Evolutionary conservation across 2,888 invertebrate genomes (phyloP).

Genomic region (Scaptodrosophila latifasciaeformis): DNA sequence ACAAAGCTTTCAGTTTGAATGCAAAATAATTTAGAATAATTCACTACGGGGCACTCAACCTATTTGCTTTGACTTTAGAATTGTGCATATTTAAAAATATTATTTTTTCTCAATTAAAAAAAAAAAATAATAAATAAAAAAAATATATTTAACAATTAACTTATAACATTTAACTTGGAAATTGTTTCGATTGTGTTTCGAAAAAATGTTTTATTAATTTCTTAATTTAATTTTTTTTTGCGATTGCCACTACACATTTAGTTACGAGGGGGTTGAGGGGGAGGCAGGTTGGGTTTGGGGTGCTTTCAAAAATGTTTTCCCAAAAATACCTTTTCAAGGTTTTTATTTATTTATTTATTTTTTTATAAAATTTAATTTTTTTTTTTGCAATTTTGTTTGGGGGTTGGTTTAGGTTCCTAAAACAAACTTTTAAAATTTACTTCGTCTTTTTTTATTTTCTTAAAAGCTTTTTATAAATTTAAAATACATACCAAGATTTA

Average conservation of each 20-base stretch:
- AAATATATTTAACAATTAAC: slow-evolving; percentile 51
- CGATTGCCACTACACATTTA: slow-evolving; percentile 54
- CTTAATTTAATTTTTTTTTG: slow-evolving; percentile 8
- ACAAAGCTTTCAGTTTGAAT: slow-evolving; percentile 61
- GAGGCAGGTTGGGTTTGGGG: too few species aligned
- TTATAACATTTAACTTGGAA: too few species aligned
- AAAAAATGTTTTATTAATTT: slow-evolving; percentile 24
- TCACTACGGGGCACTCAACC: slow-evolving; percentile 40
- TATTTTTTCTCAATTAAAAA: too few species aligned
- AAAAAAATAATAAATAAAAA: slow-evolving; percentile 24
- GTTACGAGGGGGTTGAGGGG: too few species aligned
- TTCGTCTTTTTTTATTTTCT: slow-evolving; percentile 41
- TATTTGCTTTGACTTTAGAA: slow-evolving; percentile 23
- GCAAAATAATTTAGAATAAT: slow-evolving; percentile 43
- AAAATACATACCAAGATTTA: slow-evolving; percentile 23
- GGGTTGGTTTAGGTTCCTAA: too few species aligned
- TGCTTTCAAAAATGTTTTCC: too few species aligned
- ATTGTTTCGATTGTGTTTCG: too few species aligned
- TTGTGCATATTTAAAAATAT: slow-evolving; percentile 46
- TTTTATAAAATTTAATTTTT: slow-evolving; percentile 1
- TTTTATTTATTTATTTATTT: slow-evolving; percentile 14
- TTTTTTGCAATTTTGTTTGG: slow-evolving; percentile 12
- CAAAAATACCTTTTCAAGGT: slow-evolving; percentile 1
- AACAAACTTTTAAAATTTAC: slow-evolving; percentile 58
- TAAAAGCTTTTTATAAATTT: slow-evolving; percentile 68